phyloP scores from a whole-genome alignment of 2,113 vertebrate species.

The Enhydra lutris region DNA sequence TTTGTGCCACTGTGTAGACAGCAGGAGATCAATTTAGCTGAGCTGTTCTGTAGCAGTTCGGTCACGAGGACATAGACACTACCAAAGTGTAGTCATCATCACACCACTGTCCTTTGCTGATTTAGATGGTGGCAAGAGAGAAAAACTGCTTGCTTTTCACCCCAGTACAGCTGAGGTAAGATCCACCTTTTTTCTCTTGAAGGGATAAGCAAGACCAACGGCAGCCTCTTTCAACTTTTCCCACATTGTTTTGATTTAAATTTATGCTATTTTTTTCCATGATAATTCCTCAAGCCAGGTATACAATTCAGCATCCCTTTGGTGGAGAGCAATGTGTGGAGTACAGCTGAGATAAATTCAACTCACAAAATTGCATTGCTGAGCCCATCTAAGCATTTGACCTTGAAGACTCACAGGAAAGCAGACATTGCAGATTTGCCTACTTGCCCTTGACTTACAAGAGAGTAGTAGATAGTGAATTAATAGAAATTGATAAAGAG shows the following conservation, averaged over 20 bases:
- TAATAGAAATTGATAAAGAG: conserved; percentile 71
- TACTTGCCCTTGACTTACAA: conserved; percentile 52
- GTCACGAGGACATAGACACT: conserved; percentile 46
- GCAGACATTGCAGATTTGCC: conserved; percentile 22
- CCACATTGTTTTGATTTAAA: not conserved
- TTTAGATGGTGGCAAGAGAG: conserved; percentile 37
- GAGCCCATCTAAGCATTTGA: conserved; percentile 42
- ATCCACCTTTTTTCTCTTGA: not conserved
- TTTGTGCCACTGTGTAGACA: not conserved
- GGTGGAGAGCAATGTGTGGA: not conserved
- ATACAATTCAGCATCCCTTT: not conserved
- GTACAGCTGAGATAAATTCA: not conserved
- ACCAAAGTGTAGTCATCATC: not conserved
- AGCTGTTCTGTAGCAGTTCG: conserved; percentile 10
- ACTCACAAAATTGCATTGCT: not conserved
- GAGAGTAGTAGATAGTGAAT: conserved; percentile 64
- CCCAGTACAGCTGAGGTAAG: conserved; percentile 42
- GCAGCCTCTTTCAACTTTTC: conserved; percentile 4
- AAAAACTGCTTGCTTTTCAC: conserved; percentile 30
- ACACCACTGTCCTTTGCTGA: not conserved
- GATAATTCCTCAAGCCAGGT: not conserved
- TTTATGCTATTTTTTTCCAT: not conserved
- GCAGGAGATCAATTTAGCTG: conserved; percentile 46
- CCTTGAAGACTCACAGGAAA: conserved; percentile 56
- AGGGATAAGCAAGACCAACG: not conserved